Base-by-base conservation (phyloP, 2,113 vertebrate genomes). In the Spilogale gracilis region DNA sequence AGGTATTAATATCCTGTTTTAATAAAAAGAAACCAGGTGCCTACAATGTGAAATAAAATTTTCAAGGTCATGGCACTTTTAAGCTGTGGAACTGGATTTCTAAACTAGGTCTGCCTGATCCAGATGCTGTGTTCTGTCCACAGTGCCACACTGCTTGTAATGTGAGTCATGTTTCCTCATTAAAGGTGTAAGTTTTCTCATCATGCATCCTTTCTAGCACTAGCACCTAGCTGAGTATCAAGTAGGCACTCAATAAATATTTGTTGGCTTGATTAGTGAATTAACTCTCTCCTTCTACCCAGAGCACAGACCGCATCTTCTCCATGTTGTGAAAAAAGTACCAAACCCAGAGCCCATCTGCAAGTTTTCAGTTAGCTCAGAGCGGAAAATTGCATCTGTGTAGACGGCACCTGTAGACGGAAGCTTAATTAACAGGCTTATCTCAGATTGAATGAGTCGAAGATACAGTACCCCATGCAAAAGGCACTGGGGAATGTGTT, bases 351-450 rank as follows among this genome's bases (percentile, higher is more conserved):
- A 97, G 81, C 91, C 95, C 94, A 97, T 97, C 87, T 97, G 92
- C 73, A 97, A 94, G 88, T 96, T 97, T 90, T 73, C 54, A 17
- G 63, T 92, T 95, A 98, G 95, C 95, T 89, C 78, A 1, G 71
- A 95, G 92, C 1, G 12, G 92, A 93, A 97, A 97, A 97, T 97
- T 92, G 90, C 88, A 95, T 87, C 96, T 95, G 63, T 52, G 45
- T 89, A 85, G 87, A 95, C 65, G 0, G 48, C 87, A 98, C 97
- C 96, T 97, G 95, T 95, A 97, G 87, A 96, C 63, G 12, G 9
- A n/a, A 78, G 76, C 94, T 93, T 98, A 97, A 98, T 98, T 97
- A 98, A 97, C 76, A 95, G 93, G 97, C 93, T 98, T 96, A 97
- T 84, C 86, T 88, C 50, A 96, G 96, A 97, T 80, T 69, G 71